Percentiles rank a stretch among this genome's conserved stretches.
Evolutionary conservation across 2,888 invertebrate genomes (phyloP).

Genomic region (Macrophya alboannulata): DNA sequence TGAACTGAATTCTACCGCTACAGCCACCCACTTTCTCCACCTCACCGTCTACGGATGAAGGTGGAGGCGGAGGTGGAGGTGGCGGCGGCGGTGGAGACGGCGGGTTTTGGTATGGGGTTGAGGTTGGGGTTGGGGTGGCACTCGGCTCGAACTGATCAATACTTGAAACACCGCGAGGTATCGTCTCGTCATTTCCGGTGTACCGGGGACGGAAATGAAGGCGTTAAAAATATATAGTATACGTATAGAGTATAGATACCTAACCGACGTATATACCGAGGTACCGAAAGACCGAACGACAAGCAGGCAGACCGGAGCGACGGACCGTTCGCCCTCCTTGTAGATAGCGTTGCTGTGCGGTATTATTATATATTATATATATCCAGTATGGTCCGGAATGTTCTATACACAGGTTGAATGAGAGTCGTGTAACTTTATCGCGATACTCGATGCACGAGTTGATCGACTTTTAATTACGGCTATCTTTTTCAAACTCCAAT

Average conservation of each 20-base stretch:
- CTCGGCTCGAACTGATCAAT: slow-evolving; percentile 79
- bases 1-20: slow-evolving; percentile 50
- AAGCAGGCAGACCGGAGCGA: slow-evolving; percentile 55
- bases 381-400: slow-evolving; percentile 53
- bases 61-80: slow-evolving; percentile 22
- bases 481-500: slow-evolving; percentile 60
- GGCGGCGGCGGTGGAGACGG: slow-evolving; percentile 53
- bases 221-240: slow-evolving; percentile 78
- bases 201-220: slow-evolving; percentile 78
- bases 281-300: slow-evolving; percentile 58
- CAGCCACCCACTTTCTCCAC: slow-evolving; percentile 34
- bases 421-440: slow-evolving; percentile 46
- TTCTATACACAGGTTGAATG: slow-evolving; percentile 9
- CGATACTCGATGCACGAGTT: slow-evolving; percentile 61
- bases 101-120: slow-evolving; percentile 50
- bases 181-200: slow-evolving; percentile 79
- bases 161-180: slow-evolving; percentile 80
- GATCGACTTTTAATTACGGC: slow-evolving; percentile 77
- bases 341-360: slow-evolving; percentile 62
- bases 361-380: slow-evolving; percentile 58
- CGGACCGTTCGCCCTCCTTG: slow-evolving; percentile 62
- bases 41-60: slow-evolving; percentile 47
- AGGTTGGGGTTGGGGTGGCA: slow-evolving; percentile 67
- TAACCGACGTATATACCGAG: neutral
- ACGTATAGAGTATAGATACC: neutral